These are phyloP conservation scores for Noctua comes DNA, from an alignment of 2,888 invertebrate genomes.

Conservation along the genomic window DNA sequence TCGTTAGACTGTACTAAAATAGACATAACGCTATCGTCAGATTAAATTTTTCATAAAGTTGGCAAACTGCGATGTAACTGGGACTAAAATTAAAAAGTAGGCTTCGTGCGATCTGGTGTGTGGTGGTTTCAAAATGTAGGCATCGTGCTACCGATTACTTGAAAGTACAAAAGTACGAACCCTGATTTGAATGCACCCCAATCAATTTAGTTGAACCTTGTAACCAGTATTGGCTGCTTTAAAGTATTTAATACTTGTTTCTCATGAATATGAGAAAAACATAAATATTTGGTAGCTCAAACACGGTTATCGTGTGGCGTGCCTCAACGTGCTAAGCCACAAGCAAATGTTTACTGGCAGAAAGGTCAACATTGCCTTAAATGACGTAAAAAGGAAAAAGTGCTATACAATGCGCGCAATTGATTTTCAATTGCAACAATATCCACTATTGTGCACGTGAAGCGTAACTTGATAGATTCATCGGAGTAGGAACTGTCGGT, in stretches of 20 bases:
- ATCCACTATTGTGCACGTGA: constrained; percentile 37
- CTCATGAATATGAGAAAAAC: not conserved
- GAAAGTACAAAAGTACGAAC: not conserved
- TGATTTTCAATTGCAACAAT: constrained; percentile 36
- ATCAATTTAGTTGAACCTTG: not conserved
- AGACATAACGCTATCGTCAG: no score
- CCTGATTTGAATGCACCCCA: not conserved
- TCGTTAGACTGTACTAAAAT: no score
- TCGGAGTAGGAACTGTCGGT: not conserved
- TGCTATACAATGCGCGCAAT: constrained; percentile 35
- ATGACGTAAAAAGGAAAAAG: constrained; percentile 53
- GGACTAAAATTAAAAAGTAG: no score
- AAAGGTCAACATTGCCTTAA: constrained; percentile 35
- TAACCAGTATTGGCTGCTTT: not conserved
- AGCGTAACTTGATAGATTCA: constrained; percentile 30
- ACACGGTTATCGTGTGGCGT: constrained; percentile 12
- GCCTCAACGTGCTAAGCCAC: constrained; percentile 14
- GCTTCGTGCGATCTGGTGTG: no score
- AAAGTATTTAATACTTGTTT: not conserved
- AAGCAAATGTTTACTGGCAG: constrained; percentile 45
- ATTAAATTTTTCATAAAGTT: no score
- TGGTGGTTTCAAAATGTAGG: no score
- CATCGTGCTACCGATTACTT: no score
- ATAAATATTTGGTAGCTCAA: not conserved
- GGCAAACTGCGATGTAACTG: no score